phyloP scores from a whole-genome alignment of 2,888 invertebrate species.

The Tetragonisca angustula region DNA sequence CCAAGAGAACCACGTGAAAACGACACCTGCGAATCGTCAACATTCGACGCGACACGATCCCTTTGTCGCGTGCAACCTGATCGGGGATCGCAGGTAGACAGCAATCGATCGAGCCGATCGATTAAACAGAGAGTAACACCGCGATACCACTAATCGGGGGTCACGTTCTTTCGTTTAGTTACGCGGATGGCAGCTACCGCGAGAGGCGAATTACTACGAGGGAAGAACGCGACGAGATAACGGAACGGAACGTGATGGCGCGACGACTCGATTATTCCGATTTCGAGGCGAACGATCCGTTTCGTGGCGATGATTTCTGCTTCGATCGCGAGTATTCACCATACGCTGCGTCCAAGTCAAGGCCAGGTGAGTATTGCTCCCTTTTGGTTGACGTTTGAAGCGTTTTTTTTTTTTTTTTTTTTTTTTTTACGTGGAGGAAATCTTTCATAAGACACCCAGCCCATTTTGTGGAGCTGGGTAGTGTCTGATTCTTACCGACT shows the following conservation, averaged over 20 bases:
- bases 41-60: conserved; percentile 17
- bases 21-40: conserved; percentile 26
- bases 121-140: neutral
- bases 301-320: conserved; percentile 50
- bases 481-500: no score
- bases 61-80: conserved; percentile 2
- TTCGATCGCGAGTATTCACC: conserved; percentile 31
- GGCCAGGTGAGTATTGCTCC: conserved; percentile 46
- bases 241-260: conserved; percentile 66
- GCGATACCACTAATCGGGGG: conserved; percentile 11
- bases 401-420: no score
- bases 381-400: no score
- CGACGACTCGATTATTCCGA: conserved; percentile 71
- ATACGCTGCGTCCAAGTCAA: neutral
- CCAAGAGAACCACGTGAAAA: conserved; percentile 38
- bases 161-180: conserved; percentile 55
- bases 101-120: conserved; percentile 8
- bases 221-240: conserved; percentile 56
- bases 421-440: no score
- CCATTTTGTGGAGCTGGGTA: no score
- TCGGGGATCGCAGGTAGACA: conserved; percentile 42
- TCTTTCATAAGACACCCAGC: no score
- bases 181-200: conserved; percentile 59
- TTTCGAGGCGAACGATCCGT: conserved; percentile 53
- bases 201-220: conserved; percentile 38